Conservation (phyloP, 1,140 invertebrate genomes). For the Panagrolaimus sp. region DNA sequence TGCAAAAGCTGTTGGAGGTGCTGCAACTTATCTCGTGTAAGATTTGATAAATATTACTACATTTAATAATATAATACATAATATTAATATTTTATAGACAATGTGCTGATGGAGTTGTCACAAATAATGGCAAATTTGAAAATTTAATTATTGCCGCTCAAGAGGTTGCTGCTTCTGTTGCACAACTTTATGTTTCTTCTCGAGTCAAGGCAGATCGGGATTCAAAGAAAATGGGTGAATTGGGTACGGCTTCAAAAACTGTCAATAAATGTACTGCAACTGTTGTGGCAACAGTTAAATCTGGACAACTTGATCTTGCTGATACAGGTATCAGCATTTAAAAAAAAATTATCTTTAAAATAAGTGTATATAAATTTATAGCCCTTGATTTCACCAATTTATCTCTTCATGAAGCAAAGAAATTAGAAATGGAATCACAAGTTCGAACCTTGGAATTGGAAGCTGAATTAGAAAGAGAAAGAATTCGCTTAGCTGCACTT, state of each 20-base stretch:
- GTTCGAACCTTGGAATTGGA: conserved; percentile 79
- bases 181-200: conserved; percentile 90
- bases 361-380: conserved; percentile 66
- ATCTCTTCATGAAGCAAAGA: conserved; percentile 85
- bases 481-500: conserved; percentile 74
- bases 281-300: conserved; percentile 85
- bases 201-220: conserved; percentile 79
- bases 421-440: conserved; percentile 84
- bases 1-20: conserved; percentile 81
- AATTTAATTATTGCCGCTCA: conserved; percentile 90
- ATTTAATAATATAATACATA: background rate
- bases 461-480: conserved; percentile 78
- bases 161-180: conserved; percentile 91
- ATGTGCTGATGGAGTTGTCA: conserved; percentile 54
- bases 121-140: conserved; percentile 70
- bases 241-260: conserved; percentile 76
- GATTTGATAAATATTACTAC: background rate
- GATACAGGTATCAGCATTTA: conserved; percentile 68
- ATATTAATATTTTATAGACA: conserved; percentile 65
- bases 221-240: conserved; percentile 71
- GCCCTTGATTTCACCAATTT: conserved; percentile 76
- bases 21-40: conserved; percentile 44
- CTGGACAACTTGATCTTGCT: conserved; percentile 76
- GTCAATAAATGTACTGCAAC: conserved; percentile 82
- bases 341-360: conserved; percentile 7